Evolutionary conservation across 2,113 vertebrate genomes (phyloP).

Genomic region (Lucifuga dentata): DNA sequence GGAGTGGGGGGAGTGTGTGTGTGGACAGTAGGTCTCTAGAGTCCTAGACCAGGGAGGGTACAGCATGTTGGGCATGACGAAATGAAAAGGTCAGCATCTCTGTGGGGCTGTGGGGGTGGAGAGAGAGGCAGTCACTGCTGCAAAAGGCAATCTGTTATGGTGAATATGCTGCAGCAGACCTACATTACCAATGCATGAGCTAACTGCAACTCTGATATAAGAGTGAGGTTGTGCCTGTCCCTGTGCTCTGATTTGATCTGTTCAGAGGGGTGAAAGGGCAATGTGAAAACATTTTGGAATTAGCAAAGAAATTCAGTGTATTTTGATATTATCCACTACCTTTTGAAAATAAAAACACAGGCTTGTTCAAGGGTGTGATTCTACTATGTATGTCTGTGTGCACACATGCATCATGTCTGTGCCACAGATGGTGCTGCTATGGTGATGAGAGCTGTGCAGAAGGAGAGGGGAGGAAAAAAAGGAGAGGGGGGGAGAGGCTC

Average conservation of each 20-base stretch:
- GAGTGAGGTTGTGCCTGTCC: neutral
- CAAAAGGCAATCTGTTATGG: slow-evolving; percentile 47
- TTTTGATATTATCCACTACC: slow-evolving; percentile 1
- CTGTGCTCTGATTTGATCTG: slow-evolving; percentile 1
- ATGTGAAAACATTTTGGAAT: slow-evolving; percentile 18
- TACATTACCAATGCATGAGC: slow-evolving; percentile 60
- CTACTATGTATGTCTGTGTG: slow-evolving; percentile 15
- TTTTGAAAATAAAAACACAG: slow-evolving; percentile 21
- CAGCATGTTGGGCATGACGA: slow-evolving; percentile 50
- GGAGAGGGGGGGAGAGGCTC: slow-evolving; percentile 20
- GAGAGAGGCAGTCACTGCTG: slow-evolving; percentile 39
- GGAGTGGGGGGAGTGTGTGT: slow-evolving; percentile 25
- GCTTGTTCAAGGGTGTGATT: slow-evolving; percentile 7
- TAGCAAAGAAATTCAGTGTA: neutral
- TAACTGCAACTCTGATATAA: slow-evolving; percentile 24
- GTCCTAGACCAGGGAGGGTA: slow-evolving; percentile 38
- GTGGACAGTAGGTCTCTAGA: slow-evolving; percentile 29
- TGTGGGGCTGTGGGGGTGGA: slow-evolving; percentile 57
- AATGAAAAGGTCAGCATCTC: slow-evolving; percentile 69
- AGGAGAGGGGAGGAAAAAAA: slow-evolving; percentile 42
- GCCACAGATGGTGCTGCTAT: slow-evolving; percentile 75
- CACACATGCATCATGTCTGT: slow-evolving; percentile 50
- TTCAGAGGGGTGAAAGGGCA: neutral
- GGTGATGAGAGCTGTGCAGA: slow-evolving; percentile 61
- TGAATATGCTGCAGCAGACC: slow-evolving; percentile 65